phyloP scores from a whole-genome alignment of 2,888 invertebrate species.

The Polyploca ridens region DNA sequence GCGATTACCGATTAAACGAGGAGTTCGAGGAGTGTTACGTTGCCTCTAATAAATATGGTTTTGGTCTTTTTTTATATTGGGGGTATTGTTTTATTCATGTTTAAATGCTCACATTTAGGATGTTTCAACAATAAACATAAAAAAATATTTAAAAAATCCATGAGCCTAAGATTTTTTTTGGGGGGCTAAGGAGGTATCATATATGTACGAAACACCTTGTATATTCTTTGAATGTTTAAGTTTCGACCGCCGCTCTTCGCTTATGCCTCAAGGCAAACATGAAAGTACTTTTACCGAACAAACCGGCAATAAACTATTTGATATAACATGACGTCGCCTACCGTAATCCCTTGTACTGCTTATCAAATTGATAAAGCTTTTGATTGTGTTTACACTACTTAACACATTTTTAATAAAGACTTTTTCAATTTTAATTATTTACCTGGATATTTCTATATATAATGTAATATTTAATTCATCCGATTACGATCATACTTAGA shows the following conservation, averaged over 20 bases:
- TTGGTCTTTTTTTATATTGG: too few relatives aligned
- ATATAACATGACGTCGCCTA: constrained; percentile 39
- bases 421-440: not conserved
- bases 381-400: not conserved
- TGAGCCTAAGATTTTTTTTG: too few relatives aligned
- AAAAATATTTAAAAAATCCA: too few relatives aligned
- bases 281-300: constrained; percentile 11
- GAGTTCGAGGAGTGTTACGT: too few relatives aligned
- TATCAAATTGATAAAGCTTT: constrained; percentile 11
- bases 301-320: constrained; percentile 36
- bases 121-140: too few relatives aligned
- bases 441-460: not conserved
- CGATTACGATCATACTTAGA: too few relatives aligned
- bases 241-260: not conserved
- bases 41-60: too few relatives aligned
- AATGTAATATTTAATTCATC: too few relatives aligned
- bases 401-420: not conserved
- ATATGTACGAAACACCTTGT: too few relatives aligned
- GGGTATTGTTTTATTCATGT: too few relatives aligned
- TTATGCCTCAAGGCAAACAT: not conserved
- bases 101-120: too few relatives aligned
- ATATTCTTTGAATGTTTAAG: not conserved
- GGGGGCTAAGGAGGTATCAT: too few relatives aligned
- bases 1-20: not conserved
- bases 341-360: constrained; percentile 34